Percentiles rank a stretch among this genome's conserved stretches.
phyloP scores from a whole-genome alignment of 2,113 vertebrate genomes.

The Epinephelus lanceolatus region DNA sequence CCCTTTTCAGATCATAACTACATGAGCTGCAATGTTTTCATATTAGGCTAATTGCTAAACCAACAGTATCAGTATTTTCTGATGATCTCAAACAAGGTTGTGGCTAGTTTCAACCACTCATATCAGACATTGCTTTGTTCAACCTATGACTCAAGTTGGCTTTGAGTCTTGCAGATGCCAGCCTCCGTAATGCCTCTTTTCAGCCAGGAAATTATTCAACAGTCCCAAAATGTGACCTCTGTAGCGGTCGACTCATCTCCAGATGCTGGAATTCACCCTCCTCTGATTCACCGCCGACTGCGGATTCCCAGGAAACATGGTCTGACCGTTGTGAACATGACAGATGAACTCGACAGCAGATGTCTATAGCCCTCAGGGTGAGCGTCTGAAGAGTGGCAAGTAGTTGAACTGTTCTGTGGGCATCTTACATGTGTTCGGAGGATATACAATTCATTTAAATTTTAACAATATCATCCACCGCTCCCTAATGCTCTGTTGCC shows the following conservation, averaged over 20 bases:
- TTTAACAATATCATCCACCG: not conserved
- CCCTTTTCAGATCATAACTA: not conserved
- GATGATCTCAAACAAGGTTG: not conserved
- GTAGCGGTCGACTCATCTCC: not conserved
- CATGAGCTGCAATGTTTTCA: not conserved
- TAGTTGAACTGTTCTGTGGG: not conserved
- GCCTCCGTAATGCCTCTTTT: not conserved
- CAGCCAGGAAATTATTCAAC: slow-evolving; percentile 35
- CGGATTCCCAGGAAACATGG: slow-evolving; percentile 14
- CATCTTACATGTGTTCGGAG: not conserved
- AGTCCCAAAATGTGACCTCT: not conserved
- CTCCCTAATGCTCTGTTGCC: not conserved
- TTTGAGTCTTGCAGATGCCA: not conserved
- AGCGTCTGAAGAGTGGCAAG: not conserved
- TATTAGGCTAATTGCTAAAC: not conserved
- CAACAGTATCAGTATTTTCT: not conserved
- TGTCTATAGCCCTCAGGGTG: not conserved
- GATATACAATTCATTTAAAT: not conserved
- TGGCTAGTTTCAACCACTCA: not conserved
- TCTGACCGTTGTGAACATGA: not conserved
- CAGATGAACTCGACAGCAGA: not conserved
- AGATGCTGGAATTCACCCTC: slow-evolving; percentile 15
- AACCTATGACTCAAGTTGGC: not conserved
- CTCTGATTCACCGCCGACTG: slow-evolving; percentile 29
- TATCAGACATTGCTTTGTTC: not conserved